Base-by-base conservation (phyloP, 1,140 invertebrate genomes). In the Drosophila eugracilis region DNA sequence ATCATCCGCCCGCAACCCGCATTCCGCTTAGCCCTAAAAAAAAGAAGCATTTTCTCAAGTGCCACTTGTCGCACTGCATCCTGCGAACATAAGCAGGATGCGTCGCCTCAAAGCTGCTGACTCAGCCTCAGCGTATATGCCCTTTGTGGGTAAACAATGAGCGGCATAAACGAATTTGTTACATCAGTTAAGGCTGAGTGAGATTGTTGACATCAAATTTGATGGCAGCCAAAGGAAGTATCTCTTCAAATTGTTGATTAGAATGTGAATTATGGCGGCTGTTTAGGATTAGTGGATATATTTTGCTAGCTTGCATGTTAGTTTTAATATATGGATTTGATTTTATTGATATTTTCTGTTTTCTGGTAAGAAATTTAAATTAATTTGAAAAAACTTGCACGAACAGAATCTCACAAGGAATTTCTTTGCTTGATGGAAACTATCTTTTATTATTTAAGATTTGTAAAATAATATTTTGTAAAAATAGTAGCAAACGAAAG, bases 1-100 rank as follows among this genome's bases (percentile, higher is more conserved):
- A 19, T 12, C 12, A n/a, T 32, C 30, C n/a, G 32, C 32, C 21
- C 10, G 10, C 52, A 4, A 17, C 37, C 26, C 26, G 39, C 32
- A 15, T n/a, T n/a, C n/a, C n/a, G n/a, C n/a, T n/a, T n/a, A n/a
- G n/a, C n/a, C 37, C 47, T 28, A 41, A 57, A 34, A 28, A 54
- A 66, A 67, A 44, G 44, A 69, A 69, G 65, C 65, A 67, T 69
- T 67, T 69, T 69, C 65, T 69, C 65, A 67, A 69, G 62, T 69
- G 65, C 28, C 65, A 69, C 65, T 69, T 69, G 60, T 67, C 52
- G 45, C 44, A 44, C 30, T 65, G 44, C 65, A 69, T 67, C 65
- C 65, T 67, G 65, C 62, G 65, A 67, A 10, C 65, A 69, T 69
- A 69, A 69, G 65, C 65, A 69, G 65, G 65, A 69, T 69, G 65